phyloP scores from a whole-genome alignment of 2,888 invertebrate species.

The Nomada fucata region DNA sequence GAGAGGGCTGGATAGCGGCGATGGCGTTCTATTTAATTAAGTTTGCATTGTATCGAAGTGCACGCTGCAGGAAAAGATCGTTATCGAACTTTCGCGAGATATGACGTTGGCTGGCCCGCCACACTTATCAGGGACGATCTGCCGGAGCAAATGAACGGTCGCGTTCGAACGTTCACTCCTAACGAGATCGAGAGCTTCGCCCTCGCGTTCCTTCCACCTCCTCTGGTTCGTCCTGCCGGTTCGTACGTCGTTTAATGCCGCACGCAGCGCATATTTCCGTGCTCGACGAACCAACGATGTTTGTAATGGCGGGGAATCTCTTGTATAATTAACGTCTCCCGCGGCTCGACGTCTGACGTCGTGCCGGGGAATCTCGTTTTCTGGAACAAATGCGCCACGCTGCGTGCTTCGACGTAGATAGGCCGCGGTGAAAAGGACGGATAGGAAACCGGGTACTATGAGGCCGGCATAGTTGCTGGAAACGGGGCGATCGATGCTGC shows the following conservation, averaged over 20 bases:
- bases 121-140: slow-evolving; percentile 73
- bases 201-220: slow-evolving; percentile 9
- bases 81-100: slow-evolving; percentile 77
- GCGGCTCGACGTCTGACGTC: slow-evolving; percentile 19
- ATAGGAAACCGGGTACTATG: slow-evolving; percentile 25
- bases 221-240: neutral
- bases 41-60: slow-evolving; percentile 78
- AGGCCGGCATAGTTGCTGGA: slow-evolving; percentile 36
- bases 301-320: slow-evolving; percentile 9
- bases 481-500: slow-evolving; percentile 35
- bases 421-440: slow-evolving; percentile 33
- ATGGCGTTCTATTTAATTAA: slow-evolving; percentile 80
- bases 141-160: slow-evolving; percentile 75
- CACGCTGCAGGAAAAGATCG: slow-evolving; percentile 71
- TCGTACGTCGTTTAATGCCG: too few relatives aligned
- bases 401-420: slow-evolving; percentile 20
- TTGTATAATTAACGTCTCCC: slow-evolving; percentile 49
- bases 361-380: slow-evolving; percentile 38
- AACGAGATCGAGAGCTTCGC: slow-evolving; percentile 68
- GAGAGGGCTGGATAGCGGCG: slow-evolving; percentile 31
- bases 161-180: slow-evolving; percentile 63
- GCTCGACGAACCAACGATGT: neutral
- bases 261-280: neutral
- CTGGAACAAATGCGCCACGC: slow-evolving; percentile 33
- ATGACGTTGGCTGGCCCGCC: slow-evolving; percentile 72